Percentiles rank a stretch among this genome's conserved stretches.
Conservation (phyloP, 2,797 vertebrate species). For the Clarias pachynema region DNA sequence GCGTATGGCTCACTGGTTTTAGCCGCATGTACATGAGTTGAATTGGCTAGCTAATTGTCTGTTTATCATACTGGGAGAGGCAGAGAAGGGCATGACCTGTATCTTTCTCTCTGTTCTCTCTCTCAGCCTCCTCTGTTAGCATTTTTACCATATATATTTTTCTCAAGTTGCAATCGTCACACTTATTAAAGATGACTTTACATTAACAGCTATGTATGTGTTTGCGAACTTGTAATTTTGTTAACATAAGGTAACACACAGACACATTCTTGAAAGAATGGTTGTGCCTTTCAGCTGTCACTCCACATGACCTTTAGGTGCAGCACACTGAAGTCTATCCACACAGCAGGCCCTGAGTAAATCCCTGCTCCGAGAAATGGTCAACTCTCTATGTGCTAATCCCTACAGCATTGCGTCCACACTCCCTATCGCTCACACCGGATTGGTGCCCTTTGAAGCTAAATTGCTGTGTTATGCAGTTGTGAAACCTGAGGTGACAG, state of each 20-base stretch:
- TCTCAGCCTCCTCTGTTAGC: slow-evolving; percentile 39
- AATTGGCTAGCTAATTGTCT: slow-evolving; percentile 61
- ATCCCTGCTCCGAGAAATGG: slow-evolving; percentile 39
- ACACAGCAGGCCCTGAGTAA: slow-evolving; percentile 30
- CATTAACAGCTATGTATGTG: background rate
- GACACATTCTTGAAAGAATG: background rate
- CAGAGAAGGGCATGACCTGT: slow-evolving; percentile 59
- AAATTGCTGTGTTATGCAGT: slow-evolving; percentile 54
- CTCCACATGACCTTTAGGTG: slow-evolving; percentile 35
- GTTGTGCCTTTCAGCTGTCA: slow-evolving; percentile 18
- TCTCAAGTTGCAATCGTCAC: slow-evolving; percentile 2
- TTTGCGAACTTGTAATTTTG: background rate
- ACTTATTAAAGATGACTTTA: slow-evolving; percentile 2
- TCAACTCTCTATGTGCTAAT: slow-evolving; percentile 50
- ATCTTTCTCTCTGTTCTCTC: slow-evolving; percentile 49
- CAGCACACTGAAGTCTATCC: slow-evolving; percentile 24
- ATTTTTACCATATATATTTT: slow-evolving; percentile 13
- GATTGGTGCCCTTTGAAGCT: slow-evolving; percentile 67
- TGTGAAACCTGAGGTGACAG: slow-evolving; percentile 49
- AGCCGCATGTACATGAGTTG: slow-evolving; percentile 43
- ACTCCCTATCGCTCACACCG: slow-evolving; percentile 68
- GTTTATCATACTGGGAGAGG: slow-evolving; percentile 61
- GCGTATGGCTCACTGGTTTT: slow-evolving; percentile 48
- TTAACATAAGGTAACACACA: background rate
- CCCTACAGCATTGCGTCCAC: slow-evolving; percentile 48